Base-by-base conservation (phyloP, 2,888 invertebrate genomes). In the Drosophila helvetica region DNA sequence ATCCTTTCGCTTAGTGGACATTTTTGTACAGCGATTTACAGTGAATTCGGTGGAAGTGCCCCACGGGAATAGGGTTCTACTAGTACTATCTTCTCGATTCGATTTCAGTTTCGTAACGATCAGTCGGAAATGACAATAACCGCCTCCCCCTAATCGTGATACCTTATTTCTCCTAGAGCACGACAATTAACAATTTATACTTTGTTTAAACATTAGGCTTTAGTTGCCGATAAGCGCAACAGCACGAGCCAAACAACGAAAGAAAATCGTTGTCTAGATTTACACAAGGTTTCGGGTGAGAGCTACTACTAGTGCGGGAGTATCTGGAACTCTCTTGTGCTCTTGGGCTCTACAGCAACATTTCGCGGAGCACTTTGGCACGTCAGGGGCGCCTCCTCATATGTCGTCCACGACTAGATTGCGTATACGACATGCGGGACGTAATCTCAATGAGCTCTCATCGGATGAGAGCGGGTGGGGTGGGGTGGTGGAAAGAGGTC, bases 211-310 rank as follows among this genome's bases (percentile, higher is more conserved):
- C 74, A 70, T 15, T 2, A 6, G 67, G 60, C 59, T 69, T 73
- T 60, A 56, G 62, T 67, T 80, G 79, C 68, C 79, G 85, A 82
- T 82, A 85, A 82, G 81, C 74, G 65, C 60, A 18, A 65, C 45
- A 18, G 60, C 33, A 15, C 17, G 5, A 22, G 22, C 22, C 27
- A 12, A 45, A 22, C 27, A 17, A 19, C 30, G 25, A 1, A 50
- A 38, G 8, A 18, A 63, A 65, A 42, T 25, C 56, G 59, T 19
- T 74, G 81, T 70, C 77, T 76, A 77, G 75, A 80, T 80, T 78
- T 80, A 60, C 80, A 80, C 83, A 74, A 74, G 72, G 64, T 45
- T 52, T 57, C 25, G 15, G 4, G 12, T 15, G 33, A 42, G 60
- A 43, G 8, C 3, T 10, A 51, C 33, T 15, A 42, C 25, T 12